A percentile compares a stretch with the other conserved stretches of the same genome.
phyloP scores from a whole-genome alignment of 2,888 invertebrate species.

The Nephrotoma guestfalica region DNA sequence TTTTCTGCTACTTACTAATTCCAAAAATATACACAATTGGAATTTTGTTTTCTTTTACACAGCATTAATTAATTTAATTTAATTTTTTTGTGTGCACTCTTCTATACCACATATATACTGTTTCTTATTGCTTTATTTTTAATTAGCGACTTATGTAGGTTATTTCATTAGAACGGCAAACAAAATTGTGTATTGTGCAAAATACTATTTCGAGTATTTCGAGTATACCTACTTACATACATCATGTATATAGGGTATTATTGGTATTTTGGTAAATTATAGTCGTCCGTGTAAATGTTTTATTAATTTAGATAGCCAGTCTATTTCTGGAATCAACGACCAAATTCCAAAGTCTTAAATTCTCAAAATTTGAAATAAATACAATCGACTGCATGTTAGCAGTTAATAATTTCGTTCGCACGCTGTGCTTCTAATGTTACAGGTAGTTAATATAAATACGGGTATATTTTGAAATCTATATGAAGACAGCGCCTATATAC shows the following conservation, averaged over 20 bases:
- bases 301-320: not conserved
- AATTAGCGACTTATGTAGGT: not conserved
- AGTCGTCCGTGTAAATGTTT: not conserved
- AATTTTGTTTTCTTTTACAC: not conserved
- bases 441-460: not conserved
- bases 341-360: not conserved
- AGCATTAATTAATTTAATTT: not conserved
- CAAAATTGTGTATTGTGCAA: not conserved
- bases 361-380: not conserved
- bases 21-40: not conserved
- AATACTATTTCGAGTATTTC: not conserved
- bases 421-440: not conserved
- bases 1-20: not conserved
- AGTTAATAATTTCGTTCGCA: not conserved
- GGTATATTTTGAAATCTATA: not conserved
- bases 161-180: not conserved
- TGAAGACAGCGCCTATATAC: not conserved
- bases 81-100: not conserved
- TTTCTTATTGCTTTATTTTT: not conserved
- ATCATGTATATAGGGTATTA: not conserved
- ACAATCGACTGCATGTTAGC: not conserved
- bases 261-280: not conserved
- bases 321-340: not conserved
- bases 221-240: no score
- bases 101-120: not conserved